Conservation (phyloP, 2,113 vertebrate species). For the Sapajus apella region DNA sequence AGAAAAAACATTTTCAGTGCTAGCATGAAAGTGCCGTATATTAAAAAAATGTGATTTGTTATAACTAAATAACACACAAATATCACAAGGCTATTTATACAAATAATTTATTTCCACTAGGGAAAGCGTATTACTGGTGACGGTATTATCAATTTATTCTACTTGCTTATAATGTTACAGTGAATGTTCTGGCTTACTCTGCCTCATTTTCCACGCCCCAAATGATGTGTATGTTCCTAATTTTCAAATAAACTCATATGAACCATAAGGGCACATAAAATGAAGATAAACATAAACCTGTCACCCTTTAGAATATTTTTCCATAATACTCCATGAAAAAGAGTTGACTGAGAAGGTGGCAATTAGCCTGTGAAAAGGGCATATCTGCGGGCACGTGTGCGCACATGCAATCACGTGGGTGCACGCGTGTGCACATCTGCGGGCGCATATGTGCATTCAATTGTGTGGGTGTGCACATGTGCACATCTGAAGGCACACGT, state of each 20-base stretch:
- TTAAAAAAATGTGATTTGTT: constrained; percentile 9
- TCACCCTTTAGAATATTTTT: background rate
- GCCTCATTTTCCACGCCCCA: constrained; percentile 61
- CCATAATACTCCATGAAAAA: background rate
- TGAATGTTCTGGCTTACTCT: constrained; percentile 14
- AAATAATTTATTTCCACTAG: constrained; percentile 78
- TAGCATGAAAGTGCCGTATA: constrained; percentile 21
- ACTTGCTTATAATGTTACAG: background rate
- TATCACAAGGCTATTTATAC: constrained; percentile 79
- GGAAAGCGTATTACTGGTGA: constrained; percentile 53
- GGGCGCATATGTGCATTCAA: rapidly evolving
- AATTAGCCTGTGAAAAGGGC: background rate
- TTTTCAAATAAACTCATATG: constrained; percentile 82
- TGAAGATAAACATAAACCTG: constrained; percentile 46
- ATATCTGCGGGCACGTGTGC: rapidly evolving
- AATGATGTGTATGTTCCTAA: constrained; percentile 66
- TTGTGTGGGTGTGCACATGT: too few species aligned
- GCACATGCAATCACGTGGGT: rapidly evolving
- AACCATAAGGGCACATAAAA: constrained; percentile 56
- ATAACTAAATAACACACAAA: background rate
- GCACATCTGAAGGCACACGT: too few species aligned
- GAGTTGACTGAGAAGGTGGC: background rate
- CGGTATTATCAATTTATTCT: constrained; percentile 18
- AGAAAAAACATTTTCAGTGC: background rate
- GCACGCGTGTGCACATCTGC: rapidly evolving